phyloP scores from a whole-genome alignment of 2,113 vertebrate species.

The Bucco capensis region DNA sequence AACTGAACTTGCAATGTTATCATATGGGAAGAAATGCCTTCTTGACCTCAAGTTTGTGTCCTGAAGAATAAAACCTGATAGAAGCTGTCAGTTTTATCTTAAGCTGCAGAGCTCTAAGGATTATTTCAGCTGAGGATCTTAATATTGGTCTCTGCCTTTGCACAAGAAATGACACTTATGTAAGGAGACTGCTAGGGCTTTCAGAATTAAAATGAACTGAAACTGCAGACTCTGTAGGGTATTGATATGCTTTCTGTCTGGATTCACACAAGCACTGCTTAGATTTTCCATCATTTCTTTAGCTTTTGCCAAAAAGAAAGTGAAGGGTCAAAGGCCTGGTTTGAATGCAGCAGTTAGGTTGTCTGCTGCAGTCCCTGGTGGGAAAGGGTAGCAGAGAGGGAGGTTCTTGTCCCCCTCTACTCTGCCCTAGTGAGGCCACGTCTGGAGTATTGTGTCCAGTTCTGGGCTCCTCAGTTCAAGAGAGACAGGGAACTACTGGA shows the following conservation, averaged over 20 bases:
- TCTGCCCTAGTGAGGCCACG: too few species aligned
- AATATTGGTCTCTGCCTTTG: conserved; percentile 28
- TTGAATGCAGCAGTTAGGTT: not conserved
- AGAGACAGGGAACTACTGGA: too few species aligned
- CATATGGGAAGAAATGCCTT: not conserved
- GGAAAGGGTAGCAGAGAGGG: accelerated
- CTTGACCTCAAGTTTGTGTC: conserved; percentile 33
- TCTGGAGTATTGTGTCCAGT: too few species aligned
- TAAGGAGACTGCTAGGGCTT: conserved; percentile 24
- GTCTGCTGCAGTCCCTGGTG: not conserved
- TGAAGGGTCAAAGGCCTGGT: not conserved
- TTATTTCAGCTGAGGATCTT: conserved; percentile 44
- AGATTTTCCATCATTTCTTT: not conserved
- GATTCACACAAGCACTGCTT: not conserved
- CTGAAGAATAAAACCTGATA: conserved; percentile 30
- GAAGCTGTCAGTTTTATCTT: conserved; percentile 53
- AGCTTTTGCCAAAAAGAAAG: not conserved
- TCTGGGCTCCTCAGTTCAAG: too few species aligned
- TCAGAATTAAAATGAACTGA: conserved; percentile 33
- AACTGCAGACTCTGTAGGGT: not conserved
- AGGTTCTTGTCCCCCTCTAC: too few species aligned
- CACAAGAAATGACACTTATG: conserved; percentile 27
- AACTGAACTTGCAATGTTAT: not conserved
- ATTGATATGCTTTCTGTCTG: not conserved
- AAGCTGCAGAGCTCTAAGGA: conserved; percentile 28